phyloP scores from a whole-genome alignment of 53 echinoderm and acorn worm species.

The Echinometra lucunter region DNA sequence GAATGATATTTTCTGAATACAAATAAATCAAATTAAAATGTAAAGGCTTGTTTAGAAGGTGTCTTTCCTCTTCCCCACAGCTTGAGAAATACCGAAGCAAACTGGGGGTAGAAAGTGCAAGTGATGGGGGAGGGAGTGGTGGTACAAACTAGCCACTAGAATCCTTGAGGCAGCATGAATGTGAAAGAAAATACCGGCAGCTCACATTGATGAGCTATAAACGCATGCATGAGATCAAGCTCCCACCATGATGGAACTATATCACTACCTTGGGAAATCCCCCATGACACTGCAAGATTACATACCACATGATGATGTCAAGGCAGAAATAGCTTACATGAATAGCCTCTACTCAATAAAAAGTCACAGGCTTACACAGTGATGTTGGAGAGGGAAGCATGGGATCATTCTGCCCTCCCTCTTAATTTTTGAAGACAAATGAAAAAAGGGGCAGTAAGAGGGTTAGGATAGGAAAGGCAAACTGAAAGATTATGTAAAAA shows the following conservation, averaged over 20 bases:
- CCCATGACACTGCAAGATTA: slow-evolving; percentile 30
- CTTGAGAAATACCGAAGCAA: too few species aligned
- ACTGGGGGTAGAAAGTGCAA: too few species aligned
- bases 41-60: too few species aligned
- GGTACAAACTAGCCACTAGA: not conserved
- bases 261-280: slow-evolving; percentile 50
- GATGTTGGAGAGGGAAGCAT: not conserved
- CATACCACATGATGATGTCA: slow-evolving; percentile 11
- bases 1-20: too few species aligned
- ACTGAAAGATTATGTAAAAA: not conserved
- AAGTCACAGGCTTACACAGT: not conserved
- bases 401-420: not conserved
- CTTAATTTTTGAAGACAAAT: not conserved
- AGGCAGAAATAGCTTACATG: slow-evolving; percentile 1
- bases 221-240: not conserved
- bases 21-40: too few species aligned
- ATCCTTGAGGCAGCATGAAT: not conserved
- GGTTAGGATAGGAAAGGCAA: not conserved
- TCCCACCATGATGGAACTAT: not conserved
- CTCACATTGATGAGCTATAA: slow-evolving; percentile 22
- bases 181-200: slow-evolving; percentile 36
- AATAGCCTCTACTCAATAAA: not conserved
- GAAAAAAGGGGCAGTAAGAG: not conserved
- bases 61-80: too few species aligned
- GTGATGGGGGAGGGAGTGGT: not conserved